Evolutionary conservation across 2,888 invertebrate species (phyloP).

Genomic region (Epirrita christyi): DNA sequence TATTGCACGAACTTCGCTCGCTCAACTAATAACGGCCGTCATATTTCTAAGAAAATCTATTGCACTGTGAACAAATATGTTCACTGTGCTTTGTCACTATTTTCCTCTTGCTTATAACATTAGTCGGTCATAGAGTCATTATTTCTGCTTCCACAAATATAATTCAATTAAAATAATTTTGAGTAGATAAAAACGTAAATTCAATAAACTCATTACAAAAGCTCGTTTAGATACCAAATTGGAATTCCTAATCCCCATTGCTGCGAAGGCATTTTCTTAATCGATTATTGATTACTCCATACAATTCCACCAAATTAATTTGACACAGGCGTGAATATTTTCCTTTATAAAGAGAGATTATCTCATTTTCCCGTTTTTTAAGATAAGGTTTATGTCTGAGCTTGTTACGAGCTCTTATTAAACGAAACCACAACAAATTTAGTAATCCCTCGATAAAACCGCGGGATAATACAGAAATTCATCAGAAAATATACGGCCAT

Average conservation of each 20-base stretch:
- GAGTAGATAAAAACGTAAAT: neutral
- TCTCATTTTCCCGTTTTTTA: constrained; percentile 1
- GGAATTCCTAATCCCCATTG: constrained; percentile 4
- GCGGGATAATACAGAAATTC: constrained; percentile 9
- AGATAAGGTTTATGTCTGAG: constrained; percentile 19
- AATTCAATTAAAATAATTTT: too few species aligned
- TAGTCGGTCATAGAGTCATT: too few species aligned
- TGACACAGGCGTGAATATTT: constrained; percentile 6
- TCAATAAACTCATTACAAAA: constrained; percentile 5
- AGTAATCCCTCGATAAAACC: constrained; percentile 16
- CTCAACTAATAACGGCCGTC: too few species aligned
- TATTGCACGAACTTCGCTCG: too few species aligned
- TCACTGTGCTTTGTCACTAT: too few species aligned
- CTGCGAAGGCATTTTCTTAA: constrained; percentile 16
- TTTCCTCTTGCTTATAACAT: too few species aligned
- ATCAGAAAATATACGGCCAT: constrained; percentile 4
- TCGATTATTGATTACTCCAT: constrained; percentile 25
- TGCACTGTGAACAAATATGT: too few species aligned
- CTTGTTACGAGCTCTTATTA: constrained; percentile 13
- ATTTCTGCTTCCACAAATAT: too few species aligned
- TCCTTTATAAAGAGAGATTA: neutral
- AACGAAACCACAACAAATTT: constrained; percentile 23
- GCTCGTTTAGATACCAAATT: constrained; percentile 13
- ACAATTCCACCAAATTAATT: constrained; percentile 19
- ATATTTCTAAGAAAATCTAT: too few species aligned